Percentiles rank a stretch among this genome's conserved stretches.
Conservation (phyloP, 2,888 invertebrate genomes). For the Sarcophaga caerulescens region DNA sequence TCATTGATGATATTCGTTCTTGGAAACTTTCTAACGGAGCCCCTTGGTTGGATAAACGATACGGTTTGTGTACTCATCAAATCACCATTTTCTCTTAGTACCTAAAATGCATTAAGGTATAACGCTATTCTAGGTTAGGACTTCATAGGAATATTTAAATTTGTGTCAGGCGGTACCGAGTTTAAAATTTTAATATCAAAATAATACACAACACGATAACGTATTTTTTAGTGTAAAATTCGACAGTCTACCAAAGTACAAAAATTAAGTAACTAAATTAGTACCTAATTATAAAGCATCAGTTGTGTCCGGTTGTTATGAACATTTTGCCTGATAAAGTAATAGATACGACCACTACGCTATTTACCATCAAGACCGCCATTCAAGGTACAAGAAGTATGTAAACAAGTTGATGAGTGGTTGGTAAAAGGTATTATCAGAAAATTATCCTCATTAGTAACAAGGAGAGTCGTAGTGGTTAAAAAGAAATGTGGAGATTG, state of each 20-base stretch:
- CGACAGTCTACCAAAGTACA: constrained; percentile 7
- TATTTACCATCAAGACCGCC: too few species aligned
- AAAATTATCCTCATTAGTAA: constrained; percentile 63
- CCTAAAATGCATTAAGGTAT: background rate
- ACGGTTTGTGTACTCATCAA: constrained; percentile 40
- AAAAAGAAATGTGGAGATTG: constrained; percentile 70
- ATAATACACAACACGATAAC: background rate
- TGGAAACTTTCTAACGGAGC: constrained; percentile 35
- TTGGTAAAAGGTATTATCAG: constrained; percentile 60
- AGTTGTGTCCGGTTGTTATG: constrained; percentile 43
- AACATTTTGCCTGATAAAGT: constrained; percentile 56
- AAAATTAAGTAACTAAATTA: background rate
- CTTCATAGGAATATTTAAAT: constrained; percentile 25
- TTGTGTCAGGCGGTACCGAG: background rate
- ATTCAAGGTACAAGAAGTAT: too few species aligned
- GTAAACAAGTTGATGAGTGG: too few species aligned
- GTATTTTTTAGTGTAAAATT: constrained; percentile 3
- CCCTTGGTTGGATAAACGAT: constrained; percentile 21
- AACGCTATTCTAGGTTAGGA: constrained; percentile 18
- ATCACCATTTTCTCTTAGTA: constrained; percentile 10
- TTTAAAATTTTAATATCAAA: constrained; percentile 15
- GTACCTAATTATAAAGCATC: constrained; percentile 15
- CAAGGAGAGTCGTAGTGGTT: constrained; percentile 71
- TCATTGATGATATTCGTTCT: constrained; percentile 43
- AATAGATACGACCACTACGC: too few species aligned